phyloP scores from a whole-genome alignment of 1,140 invertebrate genomes.

The Portunus trituberculatus region DNA sequence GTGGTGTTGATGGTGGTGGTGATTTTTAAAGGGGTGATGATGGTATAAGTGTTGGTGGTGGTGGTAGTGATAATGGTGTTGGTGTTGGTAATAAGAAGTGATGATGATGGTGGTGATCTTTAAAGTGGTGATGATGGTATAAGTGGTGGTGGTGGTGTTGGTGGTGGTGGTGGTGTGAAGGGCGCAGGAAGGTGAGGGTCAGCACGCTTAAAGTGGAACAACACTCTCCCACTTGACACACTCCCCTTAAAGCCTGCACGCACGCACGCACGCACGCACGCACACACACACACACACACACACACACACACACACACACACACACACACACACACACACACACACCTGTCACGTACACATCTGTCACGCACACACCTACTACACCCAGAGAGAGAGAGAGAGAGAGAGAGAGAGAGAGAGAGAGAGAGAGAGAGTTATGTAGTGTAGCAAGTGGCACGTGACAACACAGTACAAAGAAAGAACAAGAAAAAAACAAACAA shows the following conservation, averaged over 20 bases:
- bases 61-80: background rate
- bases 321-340: background rate
- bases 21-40: background rate
- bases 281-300: background rate
- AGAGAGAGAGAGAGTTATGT: background rate
- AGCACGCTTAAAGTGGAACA: slow-evolving; percentile 6
- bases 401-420: slow-evolving; percentile 20
- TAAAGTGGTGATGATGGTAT: background rate
- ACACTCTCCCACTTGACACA: background rate
- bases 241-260: background rate
- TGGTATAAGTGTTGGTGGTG: background rate
- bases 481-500: no score
- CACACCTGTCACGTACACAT: background rate
- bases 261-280: background rate
- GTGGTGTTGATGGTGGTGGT: no score
- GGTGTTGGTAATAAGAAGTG: background rate
- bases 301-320: background rate
- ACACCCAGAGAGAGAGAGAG: background rate
- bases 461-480: no score
- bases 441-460: no score
- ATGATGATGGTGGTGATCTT: background rate
- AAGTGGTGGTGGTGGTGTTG: background rate
- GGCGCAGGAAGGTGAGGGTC: slow-evolving; percentile 5
- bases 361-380: background rate
- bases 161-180: background rate